Percentiles rank a stretch among this genome's conserved stretches.
phyloP scores from a whole-genome alignment of 2,888 invertebrate species.

The Synanthedon vespiformis region DNA sequence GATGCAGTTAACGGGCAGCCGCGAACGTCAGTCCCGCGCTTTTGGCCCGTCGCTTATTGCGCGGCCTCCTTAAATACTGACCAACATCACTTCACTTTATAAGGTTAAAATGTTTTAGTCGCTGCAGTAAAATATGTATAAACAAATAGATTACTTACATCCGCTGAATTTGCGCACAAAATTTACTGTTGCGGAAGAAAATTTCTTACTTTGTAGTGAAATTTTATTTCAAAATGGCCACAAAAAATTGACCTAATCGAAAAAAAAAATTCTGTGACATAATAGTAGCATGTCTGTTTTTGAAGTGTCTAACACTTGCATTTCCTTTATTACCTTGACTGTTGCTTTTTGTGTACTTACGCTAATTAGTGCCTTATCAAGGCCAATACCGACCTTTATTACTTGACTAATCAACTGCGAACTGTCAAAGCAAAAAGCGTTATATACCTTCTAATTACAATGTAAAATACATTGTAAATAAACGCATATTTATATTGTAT shows the following conservation, averaged over 20 bases:
- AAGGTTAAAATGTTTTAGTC: conserved; percentile 39
- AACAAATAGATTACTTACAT: conserved; percentile 14
- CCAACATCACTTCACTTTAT: conserved; percentile 48
- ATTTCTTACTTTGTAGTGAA: neutral
- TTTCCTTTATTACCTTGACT: conserved; percentile 33
- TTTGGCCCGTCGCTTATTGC: conserved; percentile 40
- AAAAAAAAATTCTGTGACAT: neutral
- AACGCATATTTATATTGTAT: too few relatives aligned
- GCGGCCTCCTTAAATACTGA: conserved; percentile 62
- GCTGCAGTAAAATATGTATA: conserved; percentile 20
- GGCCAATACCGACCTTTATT: conserved; percentile 43
- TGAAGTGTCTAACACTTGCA: neutral
- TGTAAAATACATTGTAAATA: too few relatives aligned
- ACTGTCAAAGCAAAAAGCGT: conserved; percentile 13
- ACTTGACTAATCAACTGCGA: conserved; percentile 58
- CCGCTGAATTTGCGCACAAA: conserved; percentile 3
- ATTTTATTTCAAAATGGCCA: too few relatives aligned
- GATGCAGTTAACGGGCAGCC: conserved; percentile 33
- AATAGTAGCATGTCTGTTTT: neutral
- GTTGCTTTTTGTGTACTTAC: conserved; percentile 32
- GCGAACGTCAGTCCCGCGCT: conserved; percentile 37
- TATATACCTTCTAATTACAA: neutral
- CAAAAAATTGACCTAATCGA: too few relatives aligned
- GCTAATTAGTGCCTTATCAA: conserved; percentile 35
- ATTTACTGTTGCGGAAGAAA: neutral